A percentile compares a stretch with the other conserved stretches of the same genome.
phyloP scores from a whole-genome alignment of 2,888 invertebrate species.

The Phasia obesa region DNA sequence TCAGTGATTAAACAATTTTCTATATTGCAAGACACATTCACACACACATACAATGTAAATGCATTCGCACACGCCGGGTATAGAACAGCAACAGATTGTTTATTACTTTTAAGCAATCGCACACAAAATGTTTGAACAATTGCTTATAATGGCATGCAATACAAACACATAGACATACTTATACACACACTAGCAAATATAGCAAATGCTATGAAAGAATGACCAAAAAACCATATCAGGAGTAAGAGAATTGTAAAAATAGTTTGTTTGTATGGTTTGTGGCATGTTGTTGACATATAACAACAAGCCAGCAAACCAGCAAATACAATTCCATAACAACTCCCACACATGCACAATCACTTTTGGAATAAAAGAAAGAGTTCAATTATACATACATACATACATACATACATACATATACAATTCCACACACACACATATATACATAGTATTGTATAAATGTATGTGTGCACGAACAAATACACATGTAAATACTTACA shows the following conservation, averaged over 20 bases:
- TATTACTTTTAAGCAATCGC: slow-evolving; percentile 49
- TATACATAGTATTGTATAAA: no score
- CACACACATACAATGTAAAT: slow-evolving; percentile 10
- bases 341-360: slow-evolving; percentile 31
- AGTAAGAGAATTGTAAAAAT: slow-evolving; percentile 67
- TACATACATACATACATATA: not conserved
- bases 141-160: slow-evolving; percentile 55
- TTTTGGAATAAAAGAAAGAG: slow-evolving; percentile 25
- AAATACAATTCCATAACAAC: slow-evolving; percentile 48
- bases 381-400: slow-evolving; percentile 21
- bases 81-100: slow-evolving; percentile 68
- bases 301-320: slow-evolving; percentile 64
- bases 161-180: not conserved
- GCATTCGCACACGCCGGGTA: not conserved
- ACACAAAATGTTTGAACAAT: slow-evolving; percentile 54
- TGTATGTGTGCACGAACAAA: not conserved
- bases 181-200: not conserved
- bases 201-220: not conserved
- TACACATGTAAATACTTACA: slow-evolving; percentile 13
- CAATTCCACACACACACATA: not conserved
- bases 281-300: slow-evolving; percentile 71
- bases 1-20: slow-evolving; percentile 63
- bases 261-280: slow-evolving; percentile 71
- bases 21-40: slow-evolving; percentile 38
- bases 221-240: slow-evolving; percentile 49